Percentiles rank a stretch among this genome's conserved stretches.
These are phyloP conservation scores for Copidosoma floridanum DNA, from an alignment of 1,140 invertebrate genomes.

Conservation along the genomic window DNA sequence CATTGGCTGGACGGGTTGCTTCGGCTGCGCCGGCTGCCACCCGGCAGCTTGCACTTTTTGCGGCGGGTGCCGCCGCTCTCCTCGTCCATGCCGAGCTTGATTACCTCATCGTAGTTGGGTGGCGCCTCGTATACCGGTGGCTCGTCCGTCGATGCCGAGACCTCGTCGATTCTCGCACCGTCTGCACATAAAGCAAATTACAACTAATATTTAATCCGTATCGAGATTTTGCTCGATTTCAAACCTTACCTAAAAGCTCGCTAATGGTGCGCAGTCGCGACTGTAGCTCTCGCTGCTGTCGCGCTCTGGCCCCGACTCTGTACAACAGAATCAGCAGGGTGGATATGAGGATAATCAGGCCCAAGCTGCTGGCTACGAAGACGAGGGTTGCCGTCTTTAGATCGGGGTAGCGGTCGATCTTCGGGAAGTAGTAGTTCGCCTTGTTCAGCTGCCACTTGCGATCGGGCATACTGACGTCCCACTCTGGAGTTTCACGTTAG, in stretches of 20 bases:
- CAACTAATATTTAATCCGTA: no score
- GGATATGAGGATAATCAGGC: slow-evolving; percentile 64
- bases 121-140: slow-evolving; percentile 71
- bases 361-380: slow-evolving; percentile 64
- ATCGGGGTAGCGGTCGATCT: slow-evolving; percentile 66
- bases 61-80: slow-evolving; percentile 36
- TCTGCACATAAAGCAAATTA: no score
- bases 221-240: no score
- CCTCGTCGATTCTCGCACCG: slow-evolving; percentile 58
- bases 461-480: slow-evolving; percentile 59
- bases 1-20: slow-evolving; percentile 34
- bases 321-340: slow-evolving; percentile 66
- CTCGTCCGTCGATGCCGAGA: slow-evolving; percentile 61
- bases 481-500: no score
- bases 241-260: slow-evolving; percentile 66
- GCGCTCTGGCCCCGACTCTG: slow-evolving; percentile 62
- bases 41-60: slow-evolving; percentile 24
- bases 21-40: slow-evolving; percentile 28
- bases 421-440: slow-evolving; percentile 73
- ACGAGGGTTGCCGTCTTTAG: slow-evolving; percentile 66
- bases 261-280: slow-evolving; percentile 67
- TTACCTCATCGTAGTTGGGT: slow-evolving; percentile 69
- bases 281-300: slow-evolving; percentile 65
- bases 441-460: slow-evolving; percentile 68
- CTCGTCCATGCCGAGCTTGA: slow-evolving; percentile 58